Evolutionary conservation across 2,888 invertebrate species (phyloP).

Genomic region (Lepidochitona cinerea): DNA sequence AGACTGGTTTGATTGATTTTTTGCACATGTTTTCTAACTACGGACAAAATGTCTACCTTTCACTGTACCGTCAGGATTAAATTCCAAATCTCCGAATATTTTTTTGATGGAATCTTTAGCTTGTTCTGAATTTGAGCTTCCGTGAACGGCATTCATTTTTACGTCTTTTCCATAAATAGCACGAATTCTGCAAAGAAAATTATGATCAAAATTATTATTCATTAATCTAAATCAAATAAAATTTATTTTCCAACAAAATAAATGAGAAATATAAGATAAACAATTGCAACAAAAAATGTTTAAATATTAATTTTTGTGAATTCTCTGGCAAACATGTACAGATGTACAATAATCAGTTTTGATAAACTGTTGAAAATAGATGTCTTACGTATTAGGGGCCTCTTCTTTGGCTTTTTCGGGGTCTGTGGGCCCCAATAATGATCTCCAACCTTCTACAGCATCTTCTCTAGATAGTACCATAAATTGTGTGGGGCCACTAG

Average conservation of each 20-base stretch:
- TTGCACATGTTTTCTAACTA: neutral
- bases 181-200: conserved; percentile 52
- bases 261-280: no score
- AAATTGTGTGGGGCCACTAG: conserved; percentile 64
- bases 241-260: no score
- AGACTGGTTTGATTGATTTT: neutral
- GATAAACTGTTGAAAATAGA: no score
- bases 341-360: no score
- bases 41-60: conserved; percentile 42
- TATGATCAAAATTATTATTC: neutral
- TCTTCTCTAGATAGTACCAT: conserved; percentile 66
- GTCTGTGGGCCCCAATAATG: conserved; percentile 62
- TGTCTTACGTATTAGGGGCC: conserved; percentile 65
- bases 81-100: conserved; percentile 65
- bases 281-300: no score
- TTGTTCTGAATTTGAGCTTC: conserved; percentile 51
- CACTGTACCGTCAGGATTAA: conserved; percentile 58
- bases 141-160: conserved; percentile 66
- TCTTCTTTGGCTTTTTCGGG: conserved; percentile 63
- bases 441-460: conserved; percentile 64
- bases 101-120: conserved; percentile 51
- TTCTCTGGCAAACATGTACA: no score
- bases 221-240: no score
- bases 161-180: conserved; percentile 63
- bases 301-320: no score